Evolutionary conservation across 1,140 invertebrate species (phyloP).

Genomic region (Nasonia vitripennis): DNA sequence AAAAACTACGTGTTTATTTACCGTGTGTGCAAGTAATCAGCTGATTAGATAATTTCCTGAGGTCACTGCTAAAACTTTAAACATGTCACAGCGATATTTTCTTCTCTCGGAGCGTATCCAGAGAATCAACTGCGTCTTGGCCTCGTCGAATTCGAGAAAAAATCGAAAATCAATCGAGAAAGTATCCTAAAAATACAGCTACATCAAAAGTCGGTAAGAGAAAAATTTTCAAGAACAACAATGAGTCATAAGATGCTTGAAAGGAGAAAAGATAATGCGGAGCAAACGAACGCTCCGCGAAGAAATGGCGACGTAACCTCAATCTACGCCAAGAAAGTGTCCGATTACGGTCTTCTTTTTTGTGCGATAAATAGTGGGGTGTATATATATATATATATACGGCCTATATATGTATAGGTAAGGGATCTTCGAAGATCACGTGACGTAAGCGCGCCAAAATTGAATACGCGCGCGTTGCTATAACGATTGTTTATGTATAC

Average conservation of each 20-base stretch:
- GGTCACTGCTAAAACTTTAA: slow-evolving; percentile 16
- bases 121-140: not conserved
- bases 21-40: slow-evolving; percentile 16
- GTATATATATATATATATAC: too few relatives aligned
- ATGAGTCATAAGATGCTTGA: not conserved
- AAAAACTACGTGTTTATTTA: slow-evolving; percentile 13
- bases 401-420: too few relatives aligned
- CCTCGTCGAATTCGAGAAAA: not conserved
- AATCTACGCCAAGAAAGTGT: slow-evolving; percentile 30
- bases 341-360: not conserved
- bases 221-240: slow-evolving; percentile 1
- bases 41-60: slow-evolving; percentile 41
- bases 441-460: slow-evolving; percentile 3
- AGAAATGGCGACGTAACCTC: slow-evolving; percentile 34
- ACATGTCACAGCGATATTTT: slow-evolving; percentile 18
- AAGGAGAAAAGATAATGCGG: not conserved
- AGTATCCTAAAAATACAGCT: not conserved
- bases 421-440: not conserved
- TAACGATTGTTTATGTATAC: not conserved
- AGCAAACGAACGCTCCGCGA: not conserved
- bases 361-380: not conserved
- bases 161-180: not conserved
- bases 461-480: not conserved
- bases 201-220: not conserved
- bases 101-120: not conserved